A percentile compares a stretch with the other conserved stretches of the same genome.
These are phyloP conservation scores for Fistularia tabacaria DNA, from an alignment of 2,797 vertebrate genomes.

Conservation along the genomic window DNA sequence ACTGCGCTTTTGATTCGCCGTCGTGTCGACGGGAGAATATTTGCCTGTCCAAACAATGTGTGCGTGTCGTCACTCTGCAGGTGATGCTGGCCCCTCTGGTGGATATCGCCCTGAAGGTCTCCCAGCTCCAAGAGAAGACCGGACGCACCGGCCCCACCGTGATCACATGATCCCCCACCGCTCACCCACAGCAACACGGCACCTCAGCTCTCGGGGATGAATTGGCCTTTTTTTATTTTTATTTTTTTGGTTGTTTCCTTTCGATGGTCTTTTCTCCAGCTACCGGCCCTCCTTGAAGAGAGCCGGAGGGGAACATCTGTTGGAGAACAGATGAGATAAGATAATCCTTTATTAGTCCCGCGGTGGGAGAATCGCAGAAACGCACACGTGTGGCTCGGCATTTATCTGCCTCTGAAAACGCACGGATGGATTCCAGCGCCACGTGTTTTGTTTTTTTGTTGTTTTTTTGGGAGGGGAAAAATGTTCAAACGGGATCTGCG, in stretches of 20 bases:
- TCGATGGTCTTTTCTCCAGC: slow-evolving; percentile 13
- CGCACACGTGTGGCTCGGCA: too few species aligned
- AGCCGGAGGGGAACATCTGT: slow-evolving; percentile 6
- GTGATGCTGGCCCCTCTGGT: slow-evolving; percentile 94
- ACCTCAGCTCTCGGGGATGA: slow-evolving; percentile 38
- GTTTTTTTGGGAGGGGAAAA: too few species aligned
- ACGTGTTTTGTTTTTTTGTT: too few species aligned
- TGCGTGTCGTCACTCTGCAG: slow-evolving; percentile 62
- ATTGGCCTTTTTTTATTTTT: slow-evolving; percentile 37
- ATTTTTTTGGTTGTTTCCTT: too few species aligned
- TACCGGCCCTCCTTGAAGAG: slow-evolving; percentile 7
- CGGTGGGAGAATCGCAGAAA: too few species aligned
- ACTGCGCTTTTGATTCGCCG: too few species aligned
- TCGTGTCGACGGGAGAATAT: too few species aligned
- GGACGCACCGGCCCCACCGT: slow-evolving; percentile 89
- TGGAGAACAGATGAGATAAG: too few species aligned
- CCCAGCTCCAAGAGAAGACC: slow-evolving; percentile 87
- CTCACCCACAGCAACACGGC: slow-evolving; percentile 34
- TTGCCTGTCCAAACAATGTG: slow-evolving; percentile 2
- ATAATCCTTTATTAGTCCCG: too few species aligned
- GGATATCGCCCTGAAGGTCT: slow-evolving; percentile 90
- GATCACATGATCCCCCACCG: slow-evolving; percentile 83
- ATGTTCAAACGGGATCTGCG: too few species aligned
- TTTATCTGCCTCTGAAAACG: too few species aligned
- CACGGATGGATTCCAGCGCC: too few species aligned